Evolutionary conservation across 2,797 vertebrate genomes (phyloP), one percentile per base, ranked within the genome.

Genomic region (Chelon auratus): DNA sequence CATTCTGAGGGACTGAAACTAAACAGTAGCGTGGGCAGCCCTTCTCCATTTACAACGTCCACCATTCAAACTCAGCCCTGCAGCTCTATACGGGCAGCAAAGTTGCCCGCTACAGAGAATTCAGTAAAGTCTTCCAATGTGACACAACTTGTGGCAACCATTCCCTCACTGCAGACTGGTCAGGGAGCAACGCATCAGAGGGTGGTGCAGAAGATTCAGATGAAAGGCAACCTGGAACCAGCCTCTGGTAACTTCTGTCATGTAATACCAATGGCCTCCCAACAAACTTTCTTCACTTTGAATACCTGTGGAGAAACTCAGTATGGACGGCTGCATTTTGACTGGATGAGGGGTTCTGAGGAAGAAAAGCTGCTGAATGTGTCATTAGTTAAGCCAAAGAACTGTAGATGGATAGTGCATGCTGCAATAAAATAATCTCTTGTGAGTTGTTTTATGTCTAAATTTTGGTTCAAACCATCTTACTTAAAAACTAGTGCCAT

Each of bases 261-360:
- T 20, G 26, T 75, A 18, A 42, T 80, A 36, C 53, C 73, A 2
- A 6, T 72, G 68, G 30, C 66, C 13, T 53, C 76, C 42, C 54
- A 60, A 2, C 71, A 67, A 24, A 68, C 1, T 22, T 69, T 72
- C 45, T 33, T 45, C 15, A 63, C 76, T 36, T 8, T 24, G 18
- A n/a, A 56, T 15, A 33, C 12, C 14, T 10, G 30, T 1, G 81
- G 78, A 15, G 59, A 8, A n/a, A 80, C 62, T 6, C 40, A 10
- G 36, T 80, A 80, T 18, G 84, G 73, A 4, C 56, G 26, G 22
- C 70, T 86, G 50, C 48, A 77, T 53, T 77, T 75, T 47, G 26
- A 84, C 3, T 80, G 73, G 78, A 12, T 45, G 18, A 80, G 81
- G 51, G 68, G 61, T 24, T 10, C 12, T 3, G 54, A 58, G 17